These are phyloP conservation scores for Megatriorchis doriae DNA, from an alignment of 2,113 vertebrate genomes.

Conservation along the genomic window DNA sequence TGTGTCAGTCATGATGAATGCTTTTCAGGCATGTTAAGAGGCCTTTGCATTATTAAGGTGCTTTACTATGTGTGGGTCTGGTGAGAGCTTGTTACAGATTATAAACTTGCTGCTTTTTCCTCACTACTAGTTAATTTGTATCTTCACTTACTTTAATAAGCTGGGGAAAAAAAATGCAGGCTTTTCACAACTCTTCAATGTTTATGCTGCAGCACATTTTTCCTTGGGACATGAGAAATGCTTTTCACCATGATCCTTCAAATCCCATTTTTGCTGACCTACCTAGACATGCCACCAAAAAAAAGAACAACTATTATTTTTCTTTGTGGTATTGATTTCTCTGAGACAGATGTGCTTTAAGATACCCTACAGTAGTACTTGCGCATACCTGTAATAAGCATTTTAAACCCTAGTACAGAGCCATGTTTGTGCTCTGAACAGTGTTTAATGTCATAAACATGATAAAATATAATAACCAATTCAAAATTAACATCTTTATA, in stretches of 20 bases:
- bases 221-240: neutral
- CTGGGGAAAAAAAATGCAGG: rapidly evolving
- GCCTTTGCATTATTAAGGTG: neutral
- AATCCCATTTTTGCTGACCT: neutral
- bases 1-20: neutral
- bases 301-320: neutral
- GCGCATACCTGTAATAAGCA: neutral
- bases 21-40: neutral
- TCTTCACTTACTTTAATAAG: neutral
- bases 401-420: neutral
- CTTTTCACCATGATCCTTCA: neutral
- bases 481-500: neutral
- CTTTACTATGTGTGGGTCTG: neutral
- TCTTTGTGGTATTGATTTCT: neutral
- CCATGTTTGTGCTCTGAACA: neutral
- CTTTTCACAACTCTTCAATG: neutral
- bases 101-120: neutral
- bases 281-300: neutral
- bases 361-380: neutral
- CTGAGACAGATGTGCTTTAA: neutral
- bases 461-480: neutral
- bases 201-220: neutral
- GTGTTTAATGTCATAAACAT: neutral
- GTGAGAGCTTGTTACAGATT: neutral
- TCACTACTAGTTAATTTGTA: neutral